These are phyloP conservation scores for Perdita meconis DNA, from an alignment of 2,888 invertebrate species.

Conservation along the genomic window DNA sequence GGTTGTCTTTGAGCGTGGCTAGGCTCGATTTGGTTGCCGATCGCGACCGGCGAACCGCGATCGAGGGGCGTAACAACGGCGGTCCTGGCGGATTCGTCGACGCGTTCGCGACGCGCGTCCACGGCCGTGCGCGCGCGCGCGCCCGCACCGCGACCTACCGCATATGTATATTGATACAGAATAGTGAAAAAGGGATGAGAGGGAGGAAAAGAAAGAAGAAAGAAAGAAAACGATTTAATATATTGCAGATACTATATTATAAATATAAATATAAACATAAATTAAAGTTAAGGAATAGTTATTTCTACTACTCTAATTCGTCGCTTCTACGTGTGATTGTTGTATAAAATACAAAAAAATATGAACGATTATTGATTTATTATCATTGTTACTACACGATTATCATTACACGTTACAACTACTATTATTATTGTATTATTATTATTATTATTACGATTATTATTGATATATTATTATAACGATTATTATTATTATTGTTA, in stretches of 20 bases:
- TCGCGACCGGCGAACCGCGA: neutral
- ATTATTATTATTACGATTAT: conserved; percentile 59
- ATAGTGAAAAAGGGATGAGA: neutral
- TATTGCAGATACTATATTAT: conserved; percentile 76
- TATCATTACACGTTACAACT: conserved; percentile 71
- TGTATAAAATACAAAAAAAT: conserved; percentile 78
- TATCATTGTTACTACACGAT: conserved; percentile 73
- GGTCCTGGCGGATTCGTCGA: neutral
- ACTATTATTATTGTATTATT: conserved; percentile 68
- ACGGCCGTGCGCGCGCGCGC: conserved; percentile 29
- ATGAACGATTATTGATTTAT: conserved; percentile 74
- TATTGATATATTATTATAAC: conserved; percentile 65
- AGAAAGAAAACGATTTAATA: conserved; percentile 76
- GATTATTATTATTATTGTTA: conserved; percentile 43
- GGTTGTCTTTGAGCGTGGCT: neutral
- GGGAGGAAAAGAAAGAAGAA: conserved; percentile 1
- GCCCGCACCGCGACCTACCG: conserved; percentile 48
- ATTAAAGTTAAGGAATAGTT: conserved; percentile 77
- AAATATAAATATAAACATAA: conserved; percentile 70
- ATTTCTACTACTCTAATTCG: conserved; percentile 84
- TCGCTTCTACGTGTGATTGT: conserved; percentile 84
- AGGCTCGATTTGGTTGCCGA: no score
- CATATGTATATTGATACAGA: conserved; percentile 73
- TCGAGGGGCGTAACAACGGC: neutral
- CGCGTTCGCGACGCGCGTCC: conserved; percentile 49